Percentiles rank a stretch among this genome's conserved stretches.
Evolutionary conservation across 2,888 invertebrate species (phyloP).

Genomic region (Automeris io): DNA sequence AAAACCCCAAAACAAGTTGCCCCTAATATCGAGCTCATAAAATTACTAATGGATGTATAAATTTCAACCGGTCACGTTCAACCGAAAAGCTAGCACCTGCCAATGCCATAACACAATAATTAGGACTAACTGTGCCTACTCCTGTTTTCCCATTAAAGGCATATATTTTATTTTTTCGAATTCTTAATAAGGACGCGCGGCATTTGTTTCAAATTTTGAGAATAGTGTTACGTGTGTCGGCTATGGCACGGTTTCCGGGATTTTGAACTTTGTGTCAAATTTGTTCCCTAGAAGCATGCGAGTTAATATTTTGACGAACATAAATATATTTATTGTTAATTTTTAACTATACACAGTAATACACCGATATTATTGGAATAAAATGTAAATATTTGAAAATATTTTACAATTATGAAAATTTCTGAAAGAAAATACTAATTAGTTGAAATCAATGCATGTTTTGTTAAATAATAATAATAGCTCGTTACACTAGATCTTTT

Average conservation of each 20-base stretch:
- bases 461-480: no score
- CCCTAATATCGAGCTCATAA: conserved; percentile 36
- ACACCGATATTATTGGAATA: no score
- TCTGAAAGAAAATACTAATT: no score
- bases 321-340: no score
- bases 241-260: not conserved
- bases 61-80: conserved; percentile 32
- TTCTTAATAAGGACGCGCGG: conserved; percentile 16
- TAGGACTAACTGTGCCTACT: conserved; percentile 43
- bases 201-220: conserved; percentile 20
- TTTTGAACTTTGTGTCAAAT: not conserved
- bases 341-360: no score
- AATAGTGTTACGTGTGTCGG: not conserved
- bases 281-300: no score
- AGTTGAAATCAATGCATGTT: no score
- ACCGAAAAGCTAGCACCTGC: conserved; percentile 42
- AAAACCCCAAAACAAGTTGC: conserved; percentile 13
- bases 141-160: conserved; percentile 13
- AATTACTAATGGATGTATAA: conserved; percentile 56
- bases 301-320: no score
- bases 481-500: no score
- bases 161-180: conserved; percentile 31
- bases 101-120: conserved; percentile 48
- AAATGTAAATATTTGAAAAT: no score
- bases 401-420: no score